Evolutionary conservation across 1,140 invertebrate genomes (phyloP).

Genomic region (Drosophila sechellia): DNA sequence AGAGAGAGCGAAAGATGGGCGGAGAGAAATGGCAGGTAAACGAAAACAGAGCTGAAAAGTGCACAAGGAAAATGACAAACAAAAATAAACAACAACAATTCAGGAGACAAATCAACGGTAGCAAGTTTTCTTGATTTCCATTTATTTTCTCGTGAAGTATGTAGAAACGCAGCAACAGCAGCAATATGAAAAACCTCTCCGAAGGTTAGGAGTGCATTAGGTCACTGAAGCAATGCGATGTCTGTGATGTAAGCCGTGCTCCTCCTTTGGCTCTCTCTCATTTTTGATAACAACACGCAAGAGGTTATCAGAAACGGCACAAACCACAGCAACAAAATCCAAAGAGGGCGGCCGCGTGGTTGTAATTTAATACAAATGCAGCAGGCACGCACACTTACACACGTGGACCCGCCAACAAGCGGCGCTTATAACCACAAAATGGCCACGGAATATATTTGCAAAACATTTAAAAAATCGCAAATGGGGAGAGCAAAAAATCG

Average conservation of each 20-base stretch:
- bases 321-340: constrained; percentile 17
- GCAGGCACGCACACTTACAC: constrained; percentile 42
- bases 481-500: neutral
- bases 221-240: constrained; percentile 39
- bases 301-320: constrained; percentile 60
- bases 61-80: constrained; percentile 22
- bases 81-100: constrained; percentile 47
- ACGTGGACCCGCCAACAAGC: constrained; percentile 53
- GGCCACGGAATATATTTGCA: constrained; percentile 42
- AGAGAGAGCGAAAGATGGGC: constrained; percentile 20
- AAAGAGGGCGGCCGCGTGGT: constrained; percentile 32
- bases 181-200: constrained; percentile 8
- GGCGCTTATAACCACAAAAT: constrained; percentile 74
- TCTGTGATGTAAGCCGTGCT: constrained; percentile 35
- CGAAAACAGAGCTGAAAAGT: constrained; percentile 39
- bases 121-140: constrained; percentile 20
- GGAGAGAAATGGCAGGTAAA: constrained; percentile 34
- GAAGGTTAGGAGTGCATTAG: constrained; percentile 48
- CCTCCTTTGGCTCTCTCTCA: constrained; percentile 11
- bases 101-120: constrained; percentile 11
- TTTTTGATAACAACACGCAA: constrained; percentile 38
- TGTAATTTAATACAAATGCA: constrained; percentile 39
- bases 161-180: neutral
- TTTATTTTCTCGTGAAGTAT: neutral
- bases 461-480: constrained; percentile 26